Conservation (phyloP, 1,140 invertebrate species). For the Rhopalosiphum maidis region DNA sequence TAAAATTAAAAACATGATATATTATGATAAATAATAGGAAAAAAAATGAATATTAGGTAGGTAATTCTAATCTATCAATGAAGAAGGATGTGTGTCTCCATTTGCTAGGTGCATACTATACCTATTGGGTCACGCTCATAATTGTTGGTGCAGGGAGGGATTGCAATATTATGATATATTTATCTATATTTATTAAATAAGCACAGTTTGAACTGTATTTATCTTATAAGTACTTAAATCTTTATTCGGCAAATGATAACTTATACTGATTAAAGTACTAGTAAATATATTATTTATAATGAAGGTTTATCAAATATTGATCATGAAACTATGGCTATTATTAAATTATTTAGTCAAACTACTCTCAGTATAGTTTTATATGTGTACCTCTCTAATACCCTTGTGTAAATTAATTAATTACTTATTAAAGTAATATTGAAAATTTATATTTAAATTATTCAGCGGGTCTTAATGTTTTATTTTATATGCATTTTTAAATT, state of each 20-base stretch:
- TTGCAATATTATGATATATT: not conserved
- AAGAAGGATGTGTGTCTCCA: not conserved
- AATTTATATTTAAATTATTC: no score
- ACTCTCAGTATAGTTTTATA: no score
- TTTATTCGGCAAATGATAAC: not conserved
- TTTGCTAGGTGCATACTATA: not conserved
- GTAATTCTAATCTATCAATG: not conserved
- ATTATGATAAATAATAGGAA: not conserved
- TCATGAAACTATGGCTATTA: not conserved
- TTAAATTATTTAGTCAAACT: not conserved
- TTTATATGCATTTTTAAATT: no score
- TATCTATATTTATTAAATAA: not conserved
- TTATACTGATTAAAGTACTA: not conserved
- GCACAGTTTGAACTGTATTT: no score
- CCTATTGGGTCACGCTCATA: not conserved
- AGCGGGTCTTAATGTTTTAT: no score
- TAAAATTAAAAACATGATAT: not conserved
- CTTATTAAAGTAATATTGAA: no score
- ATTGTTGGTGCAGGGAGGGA: not conserved
- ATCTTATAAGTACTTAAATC: no score
- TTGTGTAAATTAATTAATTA: no score
- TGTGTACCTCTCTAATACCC: no score
- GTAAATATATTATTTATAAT: not conserved
- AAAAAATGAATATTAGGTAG: no score
- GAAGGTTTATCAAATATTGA: not conserved